phyloP scores from a whole-genome alignment of 1,140 invertebrate genomes.

The Goniozus legneri region DNA sequence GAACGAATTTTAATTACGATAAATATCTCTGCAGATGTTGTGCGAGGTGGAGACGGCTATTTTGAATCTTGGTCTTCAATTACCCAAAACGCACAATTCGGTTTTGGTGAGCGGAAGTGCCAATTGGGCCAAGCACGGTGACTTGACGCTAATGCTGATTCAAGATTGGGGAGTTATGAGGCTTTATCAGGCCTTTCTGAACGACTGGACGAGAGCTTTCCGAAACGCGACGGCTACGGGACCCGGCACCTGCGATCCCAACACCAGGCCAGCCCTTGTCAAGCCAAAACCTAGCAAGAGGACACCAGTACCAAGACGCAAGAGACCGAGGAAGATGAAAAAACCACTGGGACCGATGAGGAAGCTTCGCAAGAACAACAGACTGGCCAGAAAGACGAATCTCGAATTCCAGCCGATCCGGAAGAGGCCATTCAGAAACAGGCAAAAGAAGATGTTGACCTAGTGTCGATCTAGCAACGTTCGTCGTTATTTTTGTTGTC shows the following conservation, averaged over 20 bases:
- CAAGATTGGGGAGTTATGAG: slow-evolving; percentile 51
- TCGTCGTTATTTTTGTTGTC: too few relatives aligned
- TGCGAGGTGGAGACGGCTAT: slow-evolving; percentile 54
- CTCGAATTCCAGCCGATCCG: too few relatives aligned
- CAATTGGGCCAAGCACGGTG: slow-evolving; percentile 45
- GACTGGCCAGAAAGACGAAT: slow-evolving; percentile 19
- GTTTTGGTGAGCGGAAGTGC: slow-evolving; percentile 35
- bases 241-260: slow-evolving; percentile 36
- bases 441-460: too few relatives aligned
- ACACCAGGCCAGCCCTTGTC: slow-evolving; percentile 18
- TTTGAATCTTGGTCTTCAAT: slow-evolving; percentile 32
- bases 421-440: slow-evolving; percentile 11
- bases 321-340: slow-evolving; percentile 14
- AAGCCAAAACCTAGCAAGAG: slow-evolving; percentile 20
- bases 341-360: slow-evolving; percentile 15
- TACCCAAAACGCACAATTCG: slow-evolving; percentile 27
- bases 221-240: slow-evolving; percentile 38
- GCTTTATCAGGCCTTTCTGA: slow-evolving; percentile 44
- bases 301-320: slow-evolving; percentile 5
- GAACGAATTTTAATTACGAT: too few relatives aligned
- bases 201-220: slow-evolving; percentile 48
- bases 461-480: too few relatives aligned
- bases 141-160: slow-evolving; percentile 45
- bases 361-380: slow-evolving; percentile 14
- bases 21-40: slow-evolving; percentile 46